phyloP scores from a whole-genome alignment of 2,797 vertebrate genomes.

The Hoplostethus atlanticus region DNA sequence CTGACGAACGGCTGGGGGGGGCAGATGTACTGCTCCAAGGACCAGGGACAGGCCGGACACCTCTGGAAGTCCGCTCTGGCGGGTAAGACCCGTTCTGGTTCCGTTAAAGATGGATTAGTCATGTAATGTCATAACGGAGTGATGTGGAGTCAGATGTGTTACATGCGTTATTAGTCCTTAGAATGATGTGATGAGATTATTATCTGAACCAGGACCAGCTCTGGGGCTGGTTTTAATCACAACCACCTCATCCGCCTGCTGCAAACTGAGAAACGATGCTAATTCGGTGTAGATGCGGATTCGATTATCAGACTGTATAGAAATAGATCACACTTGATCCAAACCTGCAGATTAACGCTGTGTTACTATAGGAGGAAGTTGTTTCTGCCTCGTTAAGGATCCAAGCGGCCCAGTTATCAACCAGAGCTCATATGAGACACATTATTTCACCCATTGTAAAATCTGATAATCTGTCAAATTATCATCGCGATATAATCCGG shows the following conservation, averaged over 20 bases:
- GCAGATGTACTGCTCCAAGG: slow-evolving; percentile 95
- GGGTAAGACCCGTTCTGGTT: slow-evolving; percentile 79
- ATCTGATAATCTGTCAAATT: background rate
- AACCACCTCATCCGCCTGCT: slow-evolving; percentile 5
- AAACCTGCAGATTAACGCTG: background rate
- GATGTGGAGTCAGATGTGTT: too few relatives aligned
- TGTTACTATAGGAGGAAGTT: background rate
- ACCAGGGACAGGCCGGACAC: slow-evolving; percentile 89
- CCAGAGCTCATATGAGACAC: slow-evolving; percentile 16
- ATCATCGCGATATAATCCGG: background rate
- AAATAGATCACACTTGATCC: too few relatives aligned
- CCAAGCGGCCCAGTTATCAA: background rate
- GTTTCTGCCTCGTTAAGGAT: background rate
- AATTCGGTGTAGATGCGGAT: too few relatives aligned
- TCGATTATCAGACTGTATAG: too few relatives aligned
- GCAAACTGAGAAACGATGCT: slow-evolving; percentile 16
- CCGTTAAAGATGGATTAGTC: too few relatives aligned
- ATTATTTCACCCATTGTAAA: background rate
- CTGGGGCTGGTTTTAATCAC: slow-evolving; percentile 22
- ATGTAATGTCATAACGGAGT: too few relatives aligned
- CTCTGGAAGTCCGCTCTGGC: slow-evolving; percentile 93
- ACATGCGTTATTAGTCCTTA: too few relatives aligned
- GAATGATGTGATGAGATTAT: background rate
- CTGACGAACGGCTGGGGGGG: slow-evolving; percentile 91
- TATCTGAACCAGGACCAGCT: too few relatives aligned